Conservation (phyloP, 2,113 vertebrate genomes). For the Trichomycterus rosablanca region DNA sequence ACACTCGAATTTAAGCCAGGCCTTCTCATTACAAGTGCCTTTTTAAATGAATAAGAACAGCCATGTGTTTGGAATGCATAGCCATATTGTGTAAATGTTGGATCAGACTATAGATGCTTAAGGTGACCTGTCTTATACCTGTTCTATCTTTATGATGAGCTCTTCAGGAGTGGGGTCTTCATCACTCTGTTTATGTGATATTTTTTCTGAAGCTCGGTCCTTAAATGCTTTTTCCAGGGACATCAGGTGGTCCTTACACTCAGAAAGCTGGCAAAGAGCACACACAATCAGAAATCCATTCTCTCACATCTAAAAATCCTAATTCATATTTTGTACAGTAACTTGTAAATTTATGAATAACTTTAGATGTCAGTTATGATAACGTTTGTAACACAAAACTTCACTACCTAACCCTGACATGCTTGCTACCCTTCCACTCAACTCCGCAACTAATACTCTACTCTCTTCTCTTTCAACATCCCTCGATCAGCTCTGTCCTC, state of each 20-base stretch:
- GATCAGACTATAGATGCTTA: too few species aligned
- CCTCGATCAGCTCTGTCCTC: too few species aligned
- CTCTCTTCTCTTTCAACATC: too few species aligned
- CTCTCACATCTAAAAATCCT: background rate
- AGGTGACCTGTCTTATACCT: slow-evolving; percentile 66
- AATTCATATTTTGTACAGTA: background rate
- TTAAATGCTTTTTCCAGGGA: slow-evolving; percentile 60
- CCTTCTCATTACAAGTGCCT: too few species aligned
- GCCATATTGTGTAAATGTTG: too few species aligned
- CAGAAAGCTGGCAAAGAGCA: slow-evolving; percentile 69
- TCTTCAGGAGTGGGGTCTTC: slow-evolving; percentile 71
- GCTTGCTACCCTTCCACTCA: too few species aligned
- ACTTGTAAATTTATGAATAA: too few species aligned
- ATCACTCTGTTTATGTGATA: slow-evolving; percentile 66
- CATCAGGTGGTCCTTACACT: slow-evolving; percentile 73
- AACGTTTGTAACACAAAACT: background rate
- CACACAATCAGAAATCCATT: slow-evolving; percentile 7
- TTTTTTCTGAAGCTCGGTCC: slow-evolving; percentile 50
- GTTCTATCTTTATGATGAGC: slow-evolving; percentile 75
- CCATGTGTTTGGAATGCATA: too few species aligned
- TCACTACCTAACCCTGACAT: background rate
- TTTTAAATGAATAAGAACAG: too few species aligned
- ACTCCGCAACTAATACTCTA: too few species aligned
- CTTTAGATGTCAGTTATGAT: too few species aligned
- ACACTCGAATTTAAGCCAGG: too few species aligned